These are phyloP conservation scores for Natator depressus DNA, from an alignment of 2,113 vertebrate species.

Conservation along the genomic window DNA sequence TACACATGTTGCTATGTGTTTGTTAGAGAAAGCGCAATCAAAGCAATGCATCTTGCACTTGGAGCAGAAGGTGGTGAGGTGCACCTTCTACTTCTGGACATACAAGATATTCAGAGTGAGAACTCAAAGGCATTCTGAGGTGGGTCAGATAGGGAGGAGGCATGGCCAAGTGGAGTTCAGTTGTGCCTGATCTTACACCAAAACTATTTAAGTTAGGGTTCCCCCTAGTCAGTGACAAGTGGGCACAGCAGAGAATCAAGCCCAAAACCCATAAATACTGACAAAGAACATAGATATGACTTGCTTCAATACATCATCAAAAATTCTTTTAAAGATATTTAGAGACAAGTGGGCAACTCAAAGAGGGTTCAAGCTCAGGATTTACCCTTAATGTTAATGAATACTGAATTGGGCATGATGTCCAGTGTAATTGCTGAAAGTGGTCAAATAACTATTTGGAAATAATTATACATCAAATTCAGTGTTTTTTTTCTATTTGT, in stretches of 20 bases:
- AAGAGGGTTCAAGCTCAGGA: neutral
- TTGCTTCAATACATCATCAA: neutral
- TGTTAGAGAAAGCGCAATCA: no score
- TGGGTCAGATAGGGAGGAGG: neutral
- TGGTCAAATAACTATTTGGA: neutral
- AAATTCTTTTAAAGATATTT: neutral
- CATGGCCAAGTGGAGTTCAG: neutral
- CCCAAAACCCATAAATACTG: neutral
- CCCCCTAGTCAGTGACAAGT: neutral
- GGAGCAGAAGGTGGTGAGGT: no score
- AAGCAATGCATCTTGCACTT: no score
- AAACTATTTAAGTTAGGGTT: neutral
- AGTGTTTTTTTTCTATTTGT: neutral
- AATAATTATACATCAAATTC: neutral
- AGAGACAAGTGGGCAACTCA: neutral
- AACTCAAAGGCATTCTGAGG: neutral
- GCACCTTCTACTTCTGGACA: neutral
- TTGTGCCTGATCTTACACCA: neutral
- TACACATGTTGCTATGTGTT: no score
- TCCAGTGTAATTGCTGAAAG: neutral
- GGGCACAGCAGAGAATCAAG: neutral
- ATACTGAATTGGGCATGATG: neutral
- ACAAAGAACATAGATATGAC: neutral
- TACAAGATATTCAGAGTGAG: neutral
- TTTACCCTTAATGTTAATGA: neutral